Conservation (phyloP, 2,797 vertebrate species). For the Malurus leucopterus region DNA sequence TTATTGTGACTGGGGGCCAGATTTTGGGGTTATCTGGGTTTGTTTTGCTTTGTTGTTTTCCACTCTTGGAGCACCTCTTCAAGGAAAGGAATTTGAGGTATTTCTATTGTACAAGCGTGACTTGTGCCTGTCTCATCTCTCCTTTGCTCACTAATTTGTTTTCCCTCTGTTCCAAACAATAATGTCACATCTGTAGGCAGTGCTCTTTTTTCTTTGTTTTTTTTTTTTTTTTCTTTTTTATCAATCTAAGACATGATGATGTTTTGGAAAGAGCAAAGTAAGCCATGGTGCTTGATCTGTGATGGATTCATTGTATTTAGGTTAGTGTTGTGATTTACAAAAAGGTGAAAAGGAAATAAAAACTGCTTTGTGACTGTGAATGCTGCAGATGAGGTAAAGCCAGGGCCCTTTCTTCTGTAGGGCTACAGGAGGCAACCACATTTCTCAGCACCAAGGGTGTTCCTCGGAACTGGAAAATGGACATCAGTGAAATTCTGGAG, state of each 20-base stretch:
- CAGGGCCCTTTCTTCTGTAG: slow-evolving; percentile 66
- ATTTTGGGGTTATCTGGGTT: not conserved
- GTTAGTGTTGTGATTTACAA: not conserved
- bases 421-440: slow-evolving; percentile 77
- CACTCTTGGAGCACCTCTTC: not conserved
- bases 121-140: not conserved
- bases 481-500: slow-evolving; percentile 95
- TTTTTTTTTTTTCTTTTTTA: not conserved
- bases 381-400: not conserved
- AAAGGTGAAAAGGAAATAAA: not conserved
- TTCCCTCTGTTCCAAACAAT: not conserved
- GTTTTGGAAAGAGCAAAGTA: not conserved
- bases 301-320: not conserved
- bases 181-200: not conserved
- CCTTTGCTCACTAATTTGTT: not conserved
- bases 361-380: not conserved
- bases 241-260: not conserved
- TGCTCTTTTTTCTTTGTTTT: not conserved
- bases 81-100: not conserved
- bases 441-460: slow-evolving; percentile 80
- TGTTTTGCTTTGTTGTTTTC: not conserved
- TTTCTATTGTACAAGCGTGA: not conserved
- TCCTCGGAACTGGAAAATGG: slow-evolving; percentile 93
- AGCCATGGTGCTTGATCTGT: not conserved
- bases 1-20: not conserved